These are phyloP conservation scores for Adelognathus sp. DNA, from an alignment of 2,888 invertebrate species.

Conservation along the genomic window DNA sequence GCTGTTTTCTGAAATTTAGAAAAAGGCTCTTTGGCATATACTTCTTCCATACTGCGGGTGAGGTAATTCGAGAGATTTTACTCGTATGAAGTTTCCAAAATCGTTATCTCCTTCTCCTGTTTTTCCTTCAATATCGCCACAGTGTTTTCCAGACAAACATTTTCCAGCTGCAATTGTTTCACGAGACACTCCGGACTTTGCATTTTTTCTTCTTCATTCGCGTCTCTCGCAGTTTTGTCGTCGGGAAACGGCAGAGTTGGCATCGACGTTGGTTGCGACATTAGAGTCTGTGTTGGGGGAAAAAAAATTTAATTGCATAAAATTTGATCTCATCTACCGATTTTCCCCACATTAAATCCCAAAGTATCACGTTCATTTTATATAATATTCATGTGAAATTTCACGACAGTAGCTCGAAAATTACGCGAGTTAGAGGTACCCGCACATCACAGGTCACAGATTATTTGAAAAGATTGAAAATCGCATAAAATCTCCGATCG, in stretches of 20 bases:
- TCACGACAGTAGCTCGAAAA: too few relatives aligned
- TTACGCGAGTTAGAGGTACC: too few relatives aligned
- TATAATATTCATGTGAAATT: too few relatives aligned
- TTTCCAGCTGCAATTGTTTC: slow-evolving; percentile 72
- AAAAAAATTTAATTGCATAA: too few relatives aligned
- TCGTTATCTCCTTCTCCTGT: slow-evolving; percentile 74
- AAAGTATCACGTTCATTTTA: too few relatives aligned
- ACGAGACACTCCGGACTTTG: slow-evolving; percentile 62
- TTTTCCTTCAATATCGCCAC: slow-evolving; percentile 72
- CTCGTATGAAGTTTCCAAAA: slow-evolving; percentile 76
- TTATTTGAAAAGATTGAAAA: too few relatives aligned
- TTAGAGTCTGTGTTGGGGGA: slow-evolving; percentile 67
- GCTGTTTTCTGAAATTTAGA: slow-evolving; percentile 69
- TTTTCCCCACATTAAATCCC: too few relatives aligned
- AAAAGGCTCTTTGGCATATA: neutral
- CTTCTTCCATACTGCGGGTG: neutral
- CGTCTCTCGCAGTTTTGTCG: slow-evolving; percentile 30
- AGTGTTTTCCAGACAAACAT: slow-evolving; percentile 71
- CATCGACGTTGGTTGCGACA: slow-evolving; percentile 68
- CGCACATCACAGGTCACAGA: too few relatives aligned
- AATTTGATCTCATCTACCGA: too few relatives aligned
- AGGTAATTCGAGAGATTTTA: slow-evolving; percentile 51
- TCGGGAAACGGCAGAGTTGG: slow-evolving; percentile 51
- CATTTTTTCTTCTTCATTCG: slow-evolving; percentile 6
- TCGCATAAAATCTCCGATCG: too few relatives aligned